These are phyloP conservation scores for Scaptomyza graminum DNA, from an alignment of 1,140 invertebrate species.

Conservation along the genomic window DNA sequence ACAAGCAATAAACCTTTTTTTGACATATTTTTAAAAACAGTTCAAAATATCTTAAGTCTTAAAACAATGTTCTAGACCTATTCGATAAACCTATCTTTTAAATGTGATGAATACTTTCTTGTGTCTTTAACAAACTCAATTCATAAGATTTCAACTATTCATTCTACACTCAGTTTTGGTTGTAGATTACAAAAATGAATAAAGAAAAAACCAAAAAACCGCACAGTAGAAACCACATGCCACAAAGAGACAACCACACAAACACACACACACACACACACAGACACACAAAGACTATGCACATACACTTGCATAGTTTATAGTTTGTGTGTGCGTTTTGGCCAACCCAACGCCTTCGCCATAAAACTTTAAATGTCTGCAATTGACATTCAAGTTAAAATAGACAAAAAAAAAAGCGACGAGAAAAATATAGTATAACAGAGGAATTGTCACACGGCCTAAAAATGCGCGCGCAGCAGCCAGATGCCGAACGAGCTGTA, in stretches of 20 bases:
- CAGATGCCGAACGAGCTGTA: slow-evolving; percentile 58
- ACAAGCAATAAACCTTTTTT: too few species aligned
- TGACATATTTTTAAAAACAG: too few species aligned
- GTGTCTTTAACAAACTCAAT: not conserved
- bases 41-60: too few species aligned
- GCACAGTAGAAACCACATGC: slow-evolving; percentile 54
- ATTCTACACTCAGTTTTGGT: not conserved
- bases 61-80: too few species aligned
- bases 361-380: slow-evolving; percentile 78
- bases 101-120: too few species aligned
- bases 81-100: too few species aligned
- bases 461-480: slow-evolving; percentile 77
- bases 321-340: slow-evolving; percentile 50
- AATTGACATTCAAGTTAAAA: slow-evolving; percentile 74
- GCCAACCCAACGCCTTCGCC: slow-evolving; percentile 9
- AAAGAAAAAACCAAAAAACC: slow-evolving; percentile 48
- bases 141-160: not conserved
- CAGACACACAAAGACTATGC: slow-evolving; percentile 21
- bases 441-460: slow-evolving; percentile 70
- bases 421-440: slow-evolving; percentile 7
- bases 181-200: not conserved
- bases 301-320: slow-evolving; percentile 66
- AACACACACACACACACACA: slow-evolving; percentile 13
- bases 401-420: slow-evolving; percentile 28
- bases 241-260: slow-evolving; percentile 51